These are phyloP conservation scores for Ypsolopha scabrella DNA, from an alignment of 2,888 invertebrate genomes.

Conservation along the genomic window DNA sequence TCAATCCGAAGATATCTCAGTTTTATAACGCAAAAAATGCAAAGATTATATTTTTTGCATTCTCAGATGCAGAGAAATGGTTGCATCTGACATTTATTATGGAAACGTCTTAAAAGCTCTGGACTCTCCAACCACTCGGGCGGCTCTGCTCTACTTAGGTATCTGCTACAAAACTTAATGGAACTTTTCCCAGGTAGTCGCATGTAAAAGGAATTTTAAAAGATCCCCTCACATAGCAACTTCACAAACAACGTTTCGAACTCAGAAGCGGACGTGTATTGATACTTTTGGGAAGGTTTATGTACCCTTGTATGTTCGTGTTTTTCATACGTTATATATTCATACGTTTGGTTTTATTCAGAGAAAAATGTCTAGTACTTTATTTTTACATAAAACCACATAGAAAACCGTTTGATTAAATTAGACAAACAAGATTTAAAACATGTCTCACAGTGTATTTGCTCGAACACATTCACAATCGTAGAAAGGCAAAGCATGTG, in stretches of 20 bases:
- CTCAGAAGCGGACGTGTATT: slow-evolving; percentile 9
- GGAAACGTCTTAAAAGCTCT: slow-evolving; percentile 50
- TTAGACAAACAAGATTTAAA: neutral
- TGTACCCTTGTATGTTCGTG: neutral
- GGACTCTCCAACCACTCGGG: slow-evolving; percentile 49
- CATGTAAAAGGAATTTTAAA: slow-evolving; percentile 60
- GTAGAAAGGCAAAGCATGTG: too few relatives aligned
- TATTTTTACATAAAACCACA: too few relatives aligned
- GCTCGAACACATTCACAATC: slow-evolving; percentile 7
- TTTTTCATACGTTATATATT: neutral
- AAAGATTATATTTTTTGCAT: slow-evolving; percentile 4
- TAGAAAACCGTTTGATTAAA: too few relatives aligned
- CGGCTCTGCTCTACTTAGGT: slow-evolving; percentile 42
- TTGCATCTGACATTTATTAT: slow-evolving; percentile 38
- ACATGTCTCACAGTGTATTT: neutral
- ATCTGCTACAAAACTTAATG: slow-evolving; percentile 55
- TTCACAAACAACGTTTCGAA: slow-evolving; percentile 36
- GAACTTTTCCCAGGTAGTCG: slow-evolving; percentile 56
- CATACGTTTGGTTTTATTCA: too few relatives aligned
- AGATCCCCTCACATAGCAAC: slow-evolving; percentile 39
- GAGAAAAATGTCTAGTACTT: too few relatives aligned
- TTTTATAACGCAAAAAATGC: too few relatives aligned
- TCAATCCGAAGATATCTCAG: too few relatives aligned
- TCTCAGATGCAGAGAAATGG: slow-evolving; percentile 15
- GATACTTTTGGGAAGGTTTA: slow-evolving; percentile 2